Base-by-base conservation (phyloP, 2,113 vertebrate species). In the Carassius auratus region DNA sequence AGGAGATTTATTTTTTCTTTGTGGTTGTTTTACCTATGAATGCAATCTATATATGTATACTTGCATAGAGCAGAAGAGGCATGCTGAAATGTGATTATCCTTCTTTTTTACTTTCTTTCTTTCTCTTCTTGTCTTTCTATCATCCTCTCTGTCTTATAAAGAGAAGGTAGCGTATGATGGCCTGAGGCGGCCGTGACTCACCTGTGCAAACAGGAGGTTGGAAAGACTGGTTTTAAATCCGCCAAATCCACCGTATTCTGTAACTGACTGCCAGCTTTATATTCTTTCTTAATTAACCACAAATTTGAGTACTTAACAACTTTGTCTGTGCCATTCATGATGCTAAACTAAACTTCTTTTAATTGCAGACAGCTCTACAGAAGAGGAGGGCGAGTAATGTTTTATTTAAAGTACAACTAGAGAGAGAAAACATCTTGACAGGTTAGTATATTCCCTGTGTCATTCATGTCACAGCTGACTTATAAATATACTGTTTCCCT, bases 151-250 rank as follows among this genome's bases (percentile, higher is more conserved):
- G 33, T 79, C 45, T 78, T 33, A 19, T 48, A 83, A 68, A 36
- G 15, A 80, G 85, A 82, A 87, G 84, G 77, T 50, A 21, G 45
- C 83, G 85, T 23, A 42, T 59, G 59, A 68, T 77, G 76, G 26
- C 86, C 86, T 10, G 45, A 57, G 81, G 87, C 55, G 3, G 45
- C 78, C 68, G 30, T 84, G 89, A 88, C 88, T 93, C 92, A 94
- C 92, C 92, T 94, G 91, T 91, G 93, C 92, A 92, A 92, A 92
- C 87, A 90, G 76, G 21, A 78, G 85, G 55, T 78, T 84, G 74
- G 88, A 78, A 83, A 76, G 85, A 88, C 90, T 80, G 88, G 85
- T 90, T 90, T 88, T 86, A 84, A 86, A 86, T 87, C 78, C 83
- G 59, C 84, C 73, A 86, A 82, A 82, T 82, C 48, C 45, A 64